Evolutionary conservation across 2,113 vertebrate species (phyloP).

Genomic region (Polypterus senegalus): DNA sequence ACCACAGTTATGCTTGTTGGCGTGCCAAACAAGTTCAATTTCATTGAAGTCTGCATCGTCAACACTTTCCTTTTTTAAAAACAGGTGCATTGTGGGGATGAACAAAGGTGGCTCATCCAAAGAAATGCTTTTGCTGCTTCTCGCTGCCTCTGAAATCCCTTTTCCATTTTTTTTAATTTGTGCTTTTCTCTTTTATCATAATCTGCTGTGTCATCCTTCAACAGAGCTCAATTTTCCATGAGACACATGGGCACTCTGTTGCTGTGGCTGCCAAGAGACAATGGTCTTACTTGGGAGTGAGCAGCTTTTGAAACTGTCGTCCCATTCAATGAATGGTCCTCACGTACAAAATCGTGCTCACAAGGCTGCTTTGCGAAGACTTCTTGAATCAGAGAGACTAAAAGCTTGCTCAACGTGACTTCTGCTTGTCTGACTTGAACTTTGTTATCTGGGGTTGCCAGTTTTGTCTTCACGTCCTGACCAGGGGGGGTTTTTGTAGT

Average conservation of each 20-base stretch:
- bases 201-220: slow-evolving; percentile 54
- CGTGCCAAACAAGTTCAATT: slow-evolving; percentile 68
- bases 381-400: slow-evolving; percentile 25
- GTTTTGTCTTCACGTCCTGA: slow-evolving; percentile 29
- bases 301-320: slow-evolving; percentile 17
- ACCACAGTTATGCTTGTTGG: slow-evolving; percentile 76
- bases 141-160: slow-evolving; percentile 69
- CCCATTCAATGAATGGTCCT: slow-evolving; percentile 12
- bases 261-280: slow-evolving; percentile 42
- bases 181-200: slow-evolving; percentile 53
- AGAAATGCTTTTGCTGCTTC: slow-evolving; percentile 70
- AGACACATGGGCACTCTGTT: slow-evolving; percentile 7
- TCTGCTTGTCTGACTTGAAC: slow-evolving; percentile 14
- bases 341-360: too few species aligned
- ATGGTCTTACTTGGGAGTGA: slow-evolving; percentile 26
- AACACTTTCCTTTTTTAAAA: slow-evolving; percentile 63
- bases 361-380: slow-evolving; percentile 25
- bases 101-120: slow-evolving; percentile 90
- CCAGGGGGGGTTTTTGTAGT: slow-evolving; percentile 56
- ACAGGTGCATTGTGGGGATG: slow-evolving; percentile 88
- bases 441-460: background rate
- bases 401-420: background rate
- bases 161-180: slow-evolving; percentile 70
- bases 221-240: slow-evolving; percentile 13
- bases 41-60: slow-evolving; percentile 59